Conservation (phyloP, 2,113 vertebrate species). For the Bothrops jararaca region DNA sequence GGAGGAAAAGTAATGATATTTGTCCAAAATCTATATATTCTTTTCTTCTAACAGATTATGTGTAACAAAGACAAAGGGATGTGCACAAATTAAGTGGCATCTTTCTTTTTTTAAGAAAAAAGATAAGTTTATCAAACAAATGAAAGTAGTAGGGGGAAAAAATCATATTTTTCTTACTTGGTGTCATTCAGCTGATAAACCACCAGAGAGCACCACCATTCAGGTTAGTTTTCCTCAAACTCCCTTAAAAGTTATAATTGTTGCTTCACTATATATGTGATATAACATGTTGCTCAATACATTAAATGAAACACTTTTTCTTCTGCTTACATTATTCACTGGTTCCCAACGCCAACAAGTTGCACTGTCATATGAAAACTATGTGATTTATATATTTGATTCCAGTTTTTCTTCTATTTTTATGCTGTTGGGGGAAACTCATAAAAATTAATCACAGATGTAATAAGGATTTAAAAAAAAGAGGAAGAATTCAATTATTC, state of each 20-base stretch:
- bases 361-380: constrained; percentile 55
- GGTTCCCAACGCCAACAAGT: constrained; percentile 54
- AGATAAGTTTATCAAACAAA: neutral
- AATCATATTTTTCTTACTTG: neutral
- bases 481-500: constrained; percentile 44
- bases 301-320: constrained; percentile 51
- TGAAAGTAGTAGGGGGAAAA: neutral
- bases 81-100: neutral
- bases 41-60: neutral
- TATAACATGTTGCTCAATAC: constrained; percentile 52
- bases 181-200: constrained; percentile 43
- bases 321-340: constrained; percentile 56
- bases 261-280: constrained; percentile 55
- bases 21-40: neutral
- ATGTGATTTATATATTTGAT: constrained; percentile 59
- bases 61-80: neutral
- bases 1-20: neutral
- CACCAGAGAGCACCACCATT: constrained; percentile 65
- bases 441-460: constrained; percentile 56
- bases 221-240: constrained; percentile 42
- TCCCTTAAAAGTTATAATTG: constrained; percentile 55
- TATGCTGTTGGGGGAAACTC: constrained; percentile 51
- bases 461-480: constrained; percentile 43
- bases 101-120: neutral
- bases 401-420: constrained; percentile 59